Percentiles rank a stretch among this genome's conserved stretches.
phyloP scores from a whole-genome alignment of 2,888 invertebrate species.

The Nudaria mundana region DNA sequence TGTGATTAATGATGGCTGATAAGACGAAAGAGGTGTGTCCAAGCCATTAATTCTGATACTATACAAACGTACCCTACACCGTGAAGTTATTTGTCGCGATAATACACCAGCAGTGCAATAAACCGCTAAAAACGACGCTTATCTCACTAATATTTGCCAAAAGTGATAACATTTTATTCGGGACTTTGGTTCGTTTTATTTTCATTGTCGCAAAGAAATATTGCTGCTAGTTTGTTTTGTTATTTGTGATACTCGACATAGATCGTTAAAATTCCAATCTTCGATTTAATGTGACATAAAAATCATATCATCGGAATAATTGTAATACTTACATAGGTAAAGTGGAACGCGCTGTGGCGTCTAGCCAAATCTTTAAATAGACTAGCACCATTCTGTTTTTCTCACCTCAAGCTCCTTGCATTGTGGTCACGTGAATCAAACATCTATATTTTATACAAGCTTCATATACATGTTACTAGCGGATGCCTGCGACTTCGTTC shows the following conservation, averaged over 20 bases:
- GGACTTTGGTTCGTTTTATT: constrained; percentile 1
- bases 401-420: constrained; percentile 61
- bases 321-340: constrained; percentile 65
- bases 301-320: constrained; percentile 49
- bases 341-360: constrained; percentile 52
- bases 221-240: constrained; percentile 1
- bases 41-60: constrained; percentile 11
- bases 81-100: constrained; percentile 8
- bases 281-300: constrained; percentile 43
- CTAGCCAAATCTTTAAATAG: constrained; percentile 69
- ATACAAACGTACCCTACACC: constrained; percentile 7
- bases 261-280: constrained; percentile 35
- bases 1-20: constrained; percentile 32
- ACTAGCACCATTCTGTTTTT: constrained; percentile 53
- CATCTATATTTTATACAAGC: constrained; percentile 30
- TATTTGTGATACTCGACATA: constrained; percentile 1
- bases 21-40: constrained; percentile 35
- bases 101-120: constrained; percentile 6
- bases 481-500: too few relatives aligned
- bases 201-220: background rate
- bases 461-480: constrained; percentile 23
- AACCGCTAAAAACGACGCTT: constrained; percentile 10
- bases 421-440: constrained; percentile 61
- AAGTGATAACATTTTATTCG: constrained; percentile 4
- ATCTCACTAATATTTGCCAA: constrained; percentile 6